Conservation (phyloP, 2,113 vertebrate genomes). For the Macrotus californicus region DNA sequence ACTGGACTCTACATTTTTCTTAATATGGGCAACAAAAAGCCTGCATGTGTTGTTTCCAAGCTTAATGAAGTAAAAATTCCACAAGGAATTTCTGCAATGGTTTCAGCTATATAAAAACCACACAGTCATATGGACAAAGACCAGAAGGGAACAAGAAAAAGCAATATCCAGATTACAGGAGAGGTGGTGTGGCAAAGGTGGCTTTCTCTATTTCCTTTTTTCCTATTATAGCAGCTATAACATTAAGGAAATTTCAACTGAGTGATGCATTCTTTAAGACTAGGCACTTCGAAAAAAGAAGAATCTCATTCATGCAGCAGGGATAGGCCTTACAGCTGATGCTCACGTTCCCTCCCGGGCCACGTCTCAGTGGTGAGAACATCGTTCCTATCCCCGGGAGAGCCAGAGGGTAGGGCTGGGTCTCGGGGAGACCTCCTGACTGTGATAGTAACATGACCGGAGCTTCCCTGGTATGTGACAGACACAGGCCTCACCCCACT, state of each 20-base stretch:
- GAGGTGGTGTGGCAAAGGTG: not conserved
- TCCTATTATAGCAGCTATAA: not conserved
- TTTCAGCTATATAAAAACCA: not conserved
- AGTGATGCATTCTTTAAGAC: not conserved
- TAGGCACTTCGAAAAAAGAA: not conserved
- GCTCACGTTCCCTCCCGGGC: not conserved
- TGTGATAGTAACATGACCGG: not conserved
- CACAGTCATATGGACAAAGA: not conserved
- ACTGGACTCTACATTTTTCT: not conserved
- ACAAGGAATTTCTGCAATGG: not conserved
- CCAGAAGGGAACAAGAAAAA: conserved; percentile 21
- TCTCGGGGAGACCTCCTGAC: not conserved
- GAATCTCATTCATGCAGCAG: not conserved
- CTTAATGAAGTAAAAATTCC: not conserved
- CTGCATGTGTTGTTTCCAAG: not conserved
- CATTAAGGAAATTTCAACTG: not conserved
- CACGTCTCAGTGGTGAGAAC: accelerated
- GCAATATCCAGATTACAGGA: not conserved
- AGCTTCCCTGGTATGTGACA: not conserved
- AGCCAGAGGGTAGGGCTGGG: not conserved
- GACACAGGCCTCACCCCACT: not conserved
- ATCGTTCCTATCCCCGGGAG: not conserved
- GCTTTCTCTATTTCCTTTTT: not conserved
- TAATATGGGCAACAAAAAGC: not conserved
- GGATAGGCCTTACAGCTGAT: not conserved